These are phyloP conservation scores for Acyrthosiphon pisum DNA, from an alignment of 1,140 invertebrate species.

Conservation along the genomic window DNA sequence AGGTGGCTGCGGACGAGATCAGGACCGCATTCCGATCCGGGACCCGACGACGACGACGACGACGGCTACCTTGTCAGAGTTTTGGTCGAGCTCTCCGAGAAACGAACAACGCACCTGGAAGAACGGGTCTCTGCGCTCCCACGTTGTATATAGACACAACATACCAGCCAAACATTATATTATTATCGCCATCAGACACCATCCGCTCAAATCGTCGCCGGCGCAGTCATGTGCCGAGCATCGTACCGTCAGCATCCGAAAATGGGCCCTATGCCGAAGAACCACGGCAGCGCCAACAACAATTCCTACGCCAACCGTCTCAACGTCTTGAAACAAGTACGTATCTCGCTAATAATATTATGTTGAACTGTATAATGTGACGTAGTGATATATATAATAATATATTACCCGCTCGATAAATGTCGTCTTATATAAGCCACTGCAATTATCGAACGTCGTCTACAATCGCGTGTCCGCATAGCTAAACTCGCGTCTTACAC, in stretches of 20 bases:
- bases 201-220: background rate
- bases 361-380: background rate
- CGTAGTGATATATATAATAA: too few relatives aligned
- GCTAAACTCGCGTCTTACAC: too few relatives aligned
- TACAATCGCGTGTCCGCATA: too few relatives aligned
- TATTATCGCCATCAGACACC: background rate
- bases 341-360: background rate
- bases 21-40: slow-evolving; percentile 51
- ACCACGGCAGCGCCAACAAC: background rate
- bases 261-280: background rate
- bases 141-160: background rate
- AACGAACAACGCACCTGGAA: background rate
- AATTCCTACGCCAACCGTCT: slow-evolving; percentile 27
- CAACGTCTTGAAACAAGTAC: slow-evolving; percentile 18
- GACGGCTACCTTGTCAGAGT: background rate
- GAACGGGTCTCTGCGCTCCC: background rate
- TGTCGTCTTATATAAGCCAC: too few relatives aligned
- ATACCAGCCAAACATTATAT: background rate
- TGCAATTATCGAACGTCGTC: too few relatives aligned
- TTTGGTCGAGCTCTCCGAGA: background rate
- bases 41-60: slow-evolving; percentile 10
- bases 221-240: slow-evolving; percentile 40
- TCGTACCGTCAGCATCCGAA: background rate
- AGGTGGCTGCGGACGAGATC: slow-evolving; percentile 44
- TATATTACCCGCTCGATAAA: too few relatives aligned